phyloP scores from a whole-genome alignment of 2,113 vertebrate species.

The Cyprinus carpio region DNA sequence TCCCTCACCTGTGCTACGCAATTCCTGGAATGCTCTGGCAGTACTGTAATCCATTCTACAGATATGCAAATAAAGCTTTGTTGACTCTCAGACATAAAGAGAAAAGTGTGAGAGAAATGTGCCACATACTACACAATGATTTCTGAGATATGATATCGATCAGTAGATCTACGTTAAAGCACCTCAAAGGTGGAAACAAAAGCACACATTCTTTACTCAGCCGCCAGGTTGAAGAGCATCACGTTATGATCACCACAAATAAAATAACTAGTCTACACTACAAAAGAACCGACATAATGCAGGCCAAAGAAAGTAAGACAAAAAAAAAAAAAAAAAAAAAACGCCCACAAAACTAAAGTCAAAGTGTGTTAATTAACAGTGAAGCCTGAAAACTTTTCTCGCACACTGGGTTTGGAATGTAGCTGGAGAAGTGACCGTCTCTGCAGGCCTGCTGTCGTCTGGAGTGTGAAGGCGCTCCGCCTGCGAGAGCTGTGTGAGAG shows the following conservation, averaged over 20 bases:
- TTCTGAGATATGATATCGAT: neutral
- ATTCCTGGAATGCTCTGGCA: neutral
- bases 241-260: neutral
- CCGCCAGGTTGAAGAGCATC: neutral
- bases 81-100: neutral
- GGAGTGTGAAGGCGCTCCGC: slow-evolving; percentile 79
- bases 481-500: slow-evolving; percentile 57
- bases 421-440: slow-evolving; percentile 81
- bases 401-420: slow-evolving; percentile 62
- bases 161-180: slow-evolving; percentile 1
- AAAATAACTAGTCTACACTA: slow-evolving; percentile 7
- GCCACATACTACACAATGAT: neutral
- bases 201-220: neutral
- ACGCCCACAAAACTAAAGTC: slow-evolving; percentile 75
- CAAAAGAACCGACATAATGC: slow-evolving; percentile 36
- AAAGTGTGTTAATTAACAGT: slow-evolving; percentile 79
- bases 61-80: slow-evolving; percentile 16
- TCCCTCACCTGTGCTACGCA: neutral
- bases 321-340: slow-evolving; percentile 55
- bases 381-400: slow-evolving; percentile 62
- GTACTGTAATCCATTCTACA: neutral
- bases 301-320: slow-evolving; percentile 51
- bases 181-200: slow-evolving; percentile 7
- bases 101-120: neutral
- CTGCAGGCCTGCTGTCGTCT: slow-evolving; percentile 81